Percentiles rank a stretch among this genome's conserved stretches.
Conservation (phyloP, 2,888 invertebrate genomes). For the Teleiodes luculella region DNA sequence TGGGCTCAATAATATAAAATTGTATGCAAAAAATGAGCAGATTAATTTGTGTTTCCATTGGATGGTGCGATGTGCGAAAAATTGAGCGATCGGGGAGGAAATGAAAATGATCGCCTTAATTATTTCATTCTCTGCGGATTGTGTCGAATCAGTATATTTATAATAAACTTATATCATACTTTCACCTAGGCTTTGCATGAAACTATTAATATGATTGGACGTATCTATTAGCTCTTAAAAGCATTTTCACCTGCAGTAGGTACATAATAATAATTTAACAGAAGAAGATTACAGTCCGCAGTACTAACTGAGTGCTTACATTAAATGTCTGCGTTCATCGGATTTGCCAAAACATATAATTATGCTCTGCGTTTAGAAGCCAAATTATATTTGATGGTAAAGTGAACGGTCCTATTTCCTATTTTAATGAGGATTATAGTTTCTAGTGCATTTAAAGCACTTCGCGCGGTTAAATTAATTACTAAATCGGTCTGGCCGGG, state of each 20-base stretch:
- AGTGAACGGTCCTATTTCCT: constrained; percentile 72
- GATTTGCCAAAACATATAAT: constrained; percentile 60
- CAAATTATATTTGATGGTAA: constrained; percentile 70
- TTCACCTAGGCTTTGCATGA: not conserved
- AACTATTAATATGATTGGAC: not conserved
- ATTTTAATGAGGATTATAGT: constrained; percentile 77
- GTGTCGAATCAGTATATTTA: constrained; percentile 36
- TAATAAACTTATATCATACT: not conserved
- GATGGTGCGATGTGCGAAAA: constrained; percentile 75
- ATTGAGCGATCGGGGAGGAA: constrained; percentile 67
- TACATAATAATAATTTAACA: not conserved
- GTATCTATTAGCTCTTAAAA: not conserved
- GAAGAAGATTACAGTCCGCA: constrained; percentile 12
- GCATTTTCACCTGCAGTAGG: not conserved
- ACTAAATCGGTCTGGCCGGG: constrained; percentile 70
- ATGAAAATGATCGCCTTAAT: constrained; percentile 70
- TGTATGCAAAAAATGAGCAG: constrained; percentile 76
- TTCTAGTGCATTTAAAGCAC: constrained; percentile 75
- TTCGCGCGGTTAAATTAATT: constrained; percentile 75
- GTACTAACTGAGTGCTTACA: not conserved
- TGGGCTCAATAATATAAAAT: constrained; percentile 73
- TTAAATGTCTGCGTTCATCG: constrained; percentile 24
- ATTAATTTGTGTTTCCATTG: constrained; percentile 77
- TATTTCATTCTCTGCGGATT: constrained; percentile 58
- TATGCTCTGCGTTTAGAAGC: constrained; percentile 66